phyloP scores from a whole-genome alignment of 2,888 invertebrate genomes.

The Syrista parreyssii region DNA sequence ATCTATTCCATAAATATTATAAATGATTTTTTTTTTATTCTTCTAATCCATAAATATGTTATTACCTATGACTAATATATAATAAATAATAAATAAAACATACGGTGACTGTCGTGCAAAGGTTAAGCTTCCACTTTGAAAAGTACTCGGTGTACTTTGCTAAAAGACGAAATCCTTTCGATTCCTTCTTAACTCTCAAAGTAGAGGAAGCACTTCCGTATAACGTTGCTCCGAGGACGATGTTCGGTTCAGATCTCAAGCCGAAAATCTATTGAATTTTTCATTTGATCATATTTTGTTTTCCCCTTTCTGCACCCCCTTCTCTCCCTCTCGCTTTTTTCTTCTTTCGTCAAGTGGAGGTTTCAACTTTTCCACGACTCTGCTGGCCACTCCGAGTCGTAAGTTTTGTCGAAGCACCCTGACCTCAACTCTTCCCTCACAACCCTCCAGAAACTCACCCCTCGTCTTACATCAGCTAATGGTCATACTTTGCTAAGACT shows the following conservation, averaged over 20 bases:
- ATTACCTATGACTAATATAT: background rate
- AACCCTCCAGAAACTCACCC: background rate
- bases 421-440: background rate
- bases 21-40: too few relatives aligned
- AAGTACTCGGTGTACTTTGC: background rate
- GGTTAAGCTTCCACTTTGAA: too few relatives aligned
- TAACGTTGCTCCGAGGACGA: background rate
- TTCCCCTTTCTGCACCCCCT: background rate
- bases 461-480: background rate
- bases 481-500: background rate
- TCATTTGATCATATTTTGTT: background rate
- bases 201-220: background rate
- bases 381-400: background rate
- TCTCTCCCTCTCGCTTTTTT: background rate
- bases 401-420: background rate
- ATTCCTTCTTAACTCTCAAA: background rate
- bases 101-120: background rate
- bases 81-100: background rate
- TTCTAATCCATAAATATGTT: too few relatives aligned
- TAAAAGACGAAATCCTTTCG: background rate
- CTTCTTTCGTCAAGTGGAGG: background rate
- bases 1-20: too few relatives aligned
- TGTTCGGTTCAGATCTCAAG: background rate
- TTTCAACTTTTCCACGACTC: constrained; percentile 1
- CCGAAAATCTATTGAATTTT: background rate